phyloP scores from a whole-genome alignment of 1,140 invertebrate genomes.

The Capitella teleta region DNA sequence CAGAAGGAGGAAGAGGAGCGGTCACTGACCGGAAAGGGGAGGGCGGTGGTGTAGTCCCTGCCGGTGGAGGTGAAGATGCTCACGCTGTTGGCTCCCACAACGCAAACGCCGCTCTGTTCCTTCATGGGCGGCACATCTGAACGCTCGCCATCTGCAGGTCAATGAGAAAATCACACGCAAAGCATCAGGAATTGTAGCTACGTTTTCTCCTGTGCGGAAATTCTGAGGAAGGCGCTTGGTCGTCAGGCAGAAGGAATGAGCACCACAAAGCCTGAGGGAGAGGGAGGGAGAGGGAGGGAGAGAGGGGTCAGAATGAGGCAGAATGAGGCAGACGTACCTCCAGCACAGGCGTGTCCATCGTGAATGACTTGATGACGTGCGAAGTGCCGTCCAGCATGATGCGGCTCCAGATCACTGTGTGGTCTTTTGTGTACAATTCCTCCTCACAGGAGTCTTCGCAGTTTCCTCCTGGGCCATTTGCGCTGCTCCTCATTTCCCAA shows the following conservation, averaged over 20 bases:
- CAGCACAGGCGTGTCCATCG: slow-evolving; percentile 64
- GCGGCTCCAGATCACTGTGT: slow-evolving; percentile 65
- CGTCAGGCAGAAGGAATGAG: not conserved
- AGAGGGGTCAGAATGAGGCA: no score
- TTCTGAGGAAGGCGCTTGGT: no score
- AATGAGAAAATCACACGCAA: no score
- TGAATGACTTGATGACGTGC: slow-evolving; percentile 53
- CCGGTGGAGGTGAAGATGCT: slow-evolving; percentile 67
- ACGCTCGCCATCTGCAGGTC: not conserved
- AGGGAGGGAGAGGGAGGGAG: no score
- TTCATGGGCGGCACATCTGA: no score
- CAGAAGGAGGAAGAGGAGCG: not conserved
- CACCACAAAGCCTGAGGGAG: slow-evolving; percentile 3
- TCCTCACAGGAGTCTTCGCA: slow-evolving; percentile 60
- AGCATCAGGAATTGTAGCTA: not conserved
- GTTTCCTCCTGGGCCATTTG: slow-evolving; percentile 10
- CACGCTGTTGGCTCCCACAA: slow-evolving; percentile 64
- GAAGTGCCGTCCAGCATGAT: slow-evolving; percentile 34
- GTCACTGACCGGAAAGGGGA: slow-evolving; percentile 65
- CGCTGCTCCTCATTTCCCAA: slow-evolving; percentile 21
- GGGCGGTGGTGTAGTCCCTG: slow-evolving; percentile 65
- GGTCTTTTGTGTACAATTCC: slow-evolving; percentile 75
- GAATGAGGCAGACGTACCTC: slow-evolving; percentile 38
- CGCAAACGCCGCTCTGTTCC: slow-evolving; percentile 52
- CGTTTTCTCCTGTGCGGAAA: not conserved